phyloP scores from a whole-genome alignment of 2,888 invertebrate species.

The Hydriomena furcata region DNA sequence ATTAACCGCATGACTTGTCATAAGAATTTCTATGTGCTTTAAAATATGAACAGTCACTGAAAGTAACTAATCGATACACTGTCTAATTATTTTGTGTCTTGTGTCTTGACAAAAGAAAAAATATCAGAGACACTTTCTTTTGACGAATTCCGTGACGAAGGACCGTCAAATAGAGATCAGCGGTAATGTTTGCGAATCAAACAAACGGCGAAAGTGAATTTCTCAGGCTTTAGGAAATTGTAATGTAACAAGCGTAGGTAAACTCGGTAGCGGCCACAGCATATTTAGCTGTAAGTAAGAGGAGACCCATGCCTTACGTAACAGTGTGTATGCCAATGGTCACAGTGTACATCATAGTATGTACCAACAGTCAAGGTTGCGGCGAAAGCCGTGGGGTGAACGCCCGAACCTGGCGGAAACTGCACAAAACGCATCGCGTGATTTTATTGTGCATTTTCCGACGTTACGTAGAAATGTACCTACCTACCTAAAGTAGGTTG shows the following conservation, averaged over 20 bases:
- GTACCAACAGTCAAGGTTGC: conserved; percentile 72
- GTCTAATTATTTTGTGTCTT: too few species aligned
- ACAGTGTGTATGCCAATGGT: conserved; percentile 7
- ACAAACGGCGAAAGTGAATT: conserved; percentile 74
- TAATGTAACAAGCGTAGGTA: conserved; percentile 53
- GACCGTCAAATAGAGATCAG: conserved; percentile 35
- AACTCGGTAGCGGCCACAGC: conserved; percentile 38
- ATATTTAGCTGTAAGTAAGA: neutral
- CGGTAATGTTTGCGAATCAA: conserved; percentile 40
- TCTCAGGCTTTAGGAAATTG: conserved; percentile 69
- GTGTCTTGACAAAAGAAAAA: too few species aligned
- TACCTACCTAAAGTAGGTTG: conserved; percentile 20
- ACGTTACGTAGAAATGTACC: conserved; percentile 17
- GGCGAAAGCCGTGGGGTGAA: conserved; percentile 74
- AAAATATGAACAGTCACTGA: too few species aligned
- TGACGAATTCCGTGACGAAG: conserved; percentile 25
- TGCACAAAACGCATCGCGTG: conserved; percentile 40
- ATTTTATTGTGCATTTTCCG: conserved; percentile 33
- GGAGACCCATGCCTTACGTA: conserved; percentile 30
- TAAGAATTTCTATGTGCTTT: too few species aligned
- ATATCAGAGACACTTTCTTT: conserved; percentile 6
- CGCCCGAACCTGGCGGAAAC: conserved; percentile 51
- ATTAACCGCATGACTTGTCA: too few species aligned
- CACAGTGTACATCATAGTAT: conserved; percentile 6
- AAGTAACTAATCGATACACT: too few species aligned